phyloP scores from a whole-genome alignment of 2,113 vertebrate species.

The Aphelocoma coerulescens region DNA sequence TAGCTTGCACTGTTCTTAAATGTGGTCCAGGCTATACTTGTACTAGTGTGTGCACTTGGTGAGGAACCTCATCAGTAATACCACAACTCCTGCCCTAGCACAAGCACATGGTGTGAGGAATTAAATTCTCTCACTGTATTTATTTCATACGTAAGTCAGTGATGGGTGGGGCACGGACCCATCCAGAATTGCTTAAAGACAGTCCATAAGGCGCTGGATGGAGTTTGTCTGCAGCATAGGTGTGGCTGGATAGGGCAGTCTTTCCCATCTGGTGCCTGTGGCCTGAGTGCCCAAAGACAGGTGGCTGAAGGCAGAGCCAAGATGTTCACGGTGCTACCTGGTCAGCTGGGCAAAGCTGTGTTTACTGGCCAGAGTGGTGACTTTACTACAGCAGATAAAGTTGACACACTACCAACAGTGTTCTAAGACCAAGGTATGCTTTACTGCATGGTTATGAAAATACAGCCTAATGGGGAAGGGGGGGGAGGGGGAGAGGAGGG shows the following conservation, averaged over 20 bases:
- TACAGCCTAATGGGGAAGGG: background rate
- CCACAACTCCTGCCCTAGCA: background rate
- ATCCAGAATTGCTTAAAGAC: background rate
- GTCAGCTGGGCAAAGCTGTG: background rate
- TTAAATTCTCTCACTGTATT: background rate
- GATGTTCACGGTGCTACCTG: background rate
- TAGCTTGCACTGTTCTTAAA: background rate
- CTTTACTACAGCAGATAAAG: background rate
- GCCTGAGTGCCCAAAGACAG: background rate
- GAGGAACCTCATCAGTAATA: background rate
- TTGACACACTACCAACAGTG: background rate
- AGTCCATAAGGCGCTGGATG: rapidly evolving
- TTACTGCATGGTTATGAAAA: background rate
- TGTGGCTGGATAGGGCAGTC: background rate
- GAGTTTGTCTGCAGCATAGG: background rate
- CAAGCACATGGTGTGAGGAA: background rate
- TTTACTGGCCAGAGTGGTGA: background rate
- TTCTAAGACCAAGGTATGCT: background rate
- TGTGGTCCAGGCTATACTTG: background rate
- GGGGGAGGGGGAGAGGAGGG: too few relatives aligned
- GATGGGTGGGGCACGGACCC: background rate
- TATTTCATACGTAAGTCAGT: rapidly evolving
- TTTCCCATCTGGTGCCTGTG: background rate
- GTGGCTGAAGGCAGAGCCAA: background rate
- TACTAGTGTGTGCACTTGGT: background rate